Evolutionary conservation across 2,797 vertebrate genomes (phyloP), one percentile per base, ranked within the genome.

Genomic region (Pelochelys cantorii): DNA sequence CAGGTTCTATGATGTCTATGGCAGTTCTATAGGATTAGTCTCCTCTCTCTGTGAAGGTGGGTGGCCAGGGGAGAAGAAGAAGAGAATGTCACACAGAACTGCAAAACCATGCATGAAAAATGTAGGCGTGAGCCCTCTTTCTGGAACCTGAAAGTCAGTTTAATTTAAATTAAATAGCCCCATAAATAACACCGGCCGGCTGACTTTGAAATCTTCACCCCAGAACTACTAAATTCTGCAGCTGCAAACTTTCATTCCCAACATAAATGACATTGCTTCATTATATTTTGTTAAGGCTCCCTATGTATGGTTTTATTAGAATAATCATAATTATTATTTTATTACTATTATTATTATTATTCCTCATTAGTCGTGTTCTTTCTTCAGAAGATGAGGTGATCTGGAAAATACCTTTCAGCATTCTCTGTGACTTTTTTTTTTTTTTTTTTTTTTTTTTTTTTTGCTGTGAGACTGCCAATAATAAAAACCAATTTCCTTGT

Each of bases 91-190:
- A 96, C 74, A 84, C 86, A 91, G 81, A 93, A 89, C 53, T 96
- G 94, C 93, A 93, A 95, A 95, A 86, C 8, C 84, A 93, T 82
- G 85, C 88, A 95, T 97, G 95, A 97, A 97, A 96, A 96, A 97
- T 97, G 92, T 88, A 84, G 25, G 78, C 85, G 75, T 82, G 87
- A 93, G 68, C 0, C 0, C 77, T 93, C 94, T 90, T 95, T 93
- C 94, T 96, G 87, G 86, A 97, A 95, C 85, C 96, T 97, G 93
- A 95, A 97, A 96, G 88, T 81, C 84, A 95, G 86, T 94, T 95
- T 96, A 96, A 97, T 96, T 97, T 95, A 97, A 93, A 96, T 94
- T 90, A 96, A 96, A 96, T 90, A 93, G 89, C 71, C 87, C 86
- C 94, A 97, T 97, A 97, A 97, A 97, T 97, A 97, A 96, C 84